These are phyloP conservation scores for Setipinna tenuifilis DNA, from an alignment of 2,797 vertebrate species.

Conservation along the genomic window DNA sequence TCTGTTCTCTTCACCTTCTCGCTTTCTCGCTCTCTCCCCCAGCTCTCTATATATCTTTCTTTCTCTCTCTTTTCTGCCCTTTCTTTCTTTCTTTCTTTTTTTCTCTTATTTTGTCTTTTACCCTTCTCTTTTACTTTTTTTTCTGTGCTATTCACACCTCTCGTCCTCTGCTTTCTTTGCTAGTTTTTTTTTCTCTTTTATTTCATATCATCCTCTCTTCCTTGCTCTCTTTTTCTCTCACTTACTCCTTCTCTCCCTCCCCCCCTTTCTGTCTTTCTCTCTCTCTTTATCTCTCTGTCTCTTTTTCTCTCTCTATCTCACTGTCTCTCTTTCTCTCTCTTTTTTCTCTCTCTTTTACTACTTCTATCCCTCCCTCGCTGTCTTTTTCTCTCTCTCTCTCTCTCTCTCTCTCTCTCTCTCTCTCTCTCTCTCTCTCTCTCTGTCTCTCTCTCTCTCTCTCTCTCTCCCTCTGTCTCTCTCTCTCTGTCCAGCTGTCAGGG, in stretches of 20 bases:
- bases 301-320: background rate
- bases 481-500: constrained; percentile 13
- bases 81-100: too few relatives aligned
- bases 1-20: background rate
- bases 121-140: background rate
- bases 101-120: too few relatives aligned
- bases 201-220: too few relatives aligned
- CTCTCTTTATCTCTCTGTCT: background rate
- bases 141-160: background rate
- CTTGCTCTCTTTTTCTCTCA: too few relatives aligned
- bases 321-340: background rate
- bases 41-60: background rate
- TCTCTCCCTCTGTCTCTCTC: background rate
- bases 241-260: background rate
- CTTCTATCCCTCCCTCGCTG: background rate
- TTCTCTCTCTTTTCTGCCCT: background rate
- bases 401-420: background rate
- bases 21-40: background rate
- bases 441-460: background rate
- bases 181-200: too few relatives aligned
- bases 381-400: background rate
- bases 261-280: background rate
- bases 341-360: background rate
- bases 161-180: too few relatives aligned
- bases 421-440: background rate